A percentile compares a stretch with the other conserved stretches of the same genome.
Conservation (phyloP, 2,797 vertebrate species). For the Spinibarbus caldwelli region DNA sequence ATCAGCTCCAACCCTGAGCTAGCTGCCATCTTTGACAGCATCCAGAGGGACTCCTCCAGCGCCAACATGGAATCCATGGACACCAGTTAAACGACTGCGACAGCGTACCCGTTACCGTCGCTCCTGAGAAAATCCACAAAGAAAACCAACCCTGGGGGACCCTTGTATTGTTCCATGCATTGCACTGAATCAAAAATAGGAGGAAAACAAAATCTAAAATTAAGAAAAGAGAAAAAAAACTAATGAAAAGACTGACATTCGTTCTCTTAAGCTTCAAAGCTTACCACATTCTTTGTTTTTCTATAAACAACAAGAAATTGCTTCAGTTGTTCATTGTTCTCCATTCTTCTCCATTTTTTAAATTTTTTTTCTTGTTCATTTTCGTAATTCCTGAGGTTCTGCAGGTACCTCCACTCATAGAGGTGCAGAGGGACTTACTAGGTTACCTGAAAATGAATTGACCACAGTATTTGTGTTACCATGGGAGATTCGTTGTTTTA, state of each 20-base stretch:
- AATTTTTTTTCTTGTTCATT: constrained; percentile 66
- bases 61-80: constrained; percentile 99
- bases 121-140: constrained; percentile 59
- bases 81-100: constrained; percentile 87
- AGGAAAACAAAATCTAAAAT: constrained; percentile 75
- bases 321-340: constrained; percentile 81
- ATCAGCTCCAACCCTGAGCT: constrained; percentile 98
- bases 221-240: constrained; percentile 77
- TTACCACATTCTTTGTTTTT: constrained; percentile 84
- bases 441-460: constrained; percentile 65
- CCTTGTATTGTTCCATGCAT: constrained; percentile 85
- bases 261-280: constrained; percentile 80
- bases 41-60: constrained; percentile 98
- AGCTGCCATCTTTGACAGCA: constrained; percentile 98
- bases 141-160: constrained; percentile 70
- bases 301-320: constrained; percentile 75
- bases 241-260: constrained; percentile 66
- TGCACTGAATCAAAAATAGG: constrained; percentile 92
- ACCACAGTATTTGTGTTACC: constrained; percentile 73
- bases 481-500: constrained; percentile 77
- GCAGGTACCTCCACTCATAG: constrained; percentile 69
- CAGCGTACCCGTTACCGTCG: constrained; percentile 61
- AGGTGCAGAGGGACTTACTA: constrained; percentile 68
- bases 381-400: constrained; percentile 81
- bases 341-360: constrained; percentile 62